Evolutionary conservation across 2,113 vertebrate genomes (phyloP), one percentile per base, ranked within the genome.

Genomic region (Thymallus thymallus): DNA sequence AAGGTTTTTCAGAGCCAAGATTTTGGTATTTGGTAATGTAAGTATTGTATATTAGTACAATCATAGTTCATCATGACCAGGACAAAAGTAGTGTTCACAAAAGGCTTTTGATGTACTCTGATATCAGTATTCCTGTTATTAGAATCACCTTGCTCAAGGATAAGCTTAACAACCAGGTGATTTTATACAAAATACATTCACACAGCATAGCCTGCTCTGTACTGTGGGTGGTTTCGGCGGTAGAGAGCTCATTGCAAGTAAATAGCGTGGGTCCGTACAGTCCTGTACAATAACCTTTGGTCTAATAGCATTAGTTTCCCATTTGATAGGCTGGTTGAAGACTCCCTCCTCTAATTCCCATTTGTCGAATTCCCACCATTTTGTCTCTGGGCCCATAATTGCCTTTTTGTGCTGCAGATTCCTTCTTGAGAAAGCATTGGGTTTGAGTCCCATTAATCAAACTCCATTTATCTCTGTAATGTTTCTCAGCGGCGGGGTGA

Each of bases 381-480:
- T 46, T 45, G 20, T 45, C n/a, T 41, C 10, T 68, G 35, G 22
- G 6, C 20, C 66, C 35, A 46, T 68, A 22, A 45, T 68, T 68
- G n/a, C n/a, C 32, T 68, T 68, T 66, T 66, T 20, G 29, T 66
- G 62, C 80, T 70, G 67, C 55, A 74, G 71, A 84, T 80, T 51
- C 81, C 69, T 62, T 30, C 61, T 67, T 12, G 12, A 77, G 58
- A 62, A 61, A 30, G 23, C 14, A 60, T 32, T 79, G 35, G 32
- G 46, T 68, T 51, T 24, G 48, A 58, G n/a, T 66, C 60, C 60
- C 68, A 18, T 69, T 71, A 82, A 79, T 82, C 68, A 70, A 76
- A 70, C 41, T 14, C 1, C 61, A 69, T 73, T 69, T 26, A 71
- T 82, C 75, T 77, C 32, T 9, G 55, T 65, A 29, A 74, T 79